Evolutionary conservation across 1,140 invertebrate genomes (phyloP), one percentile per base, ranked within the genome.

Genomic region (Zeugodacus cucurbitae): DNA sequence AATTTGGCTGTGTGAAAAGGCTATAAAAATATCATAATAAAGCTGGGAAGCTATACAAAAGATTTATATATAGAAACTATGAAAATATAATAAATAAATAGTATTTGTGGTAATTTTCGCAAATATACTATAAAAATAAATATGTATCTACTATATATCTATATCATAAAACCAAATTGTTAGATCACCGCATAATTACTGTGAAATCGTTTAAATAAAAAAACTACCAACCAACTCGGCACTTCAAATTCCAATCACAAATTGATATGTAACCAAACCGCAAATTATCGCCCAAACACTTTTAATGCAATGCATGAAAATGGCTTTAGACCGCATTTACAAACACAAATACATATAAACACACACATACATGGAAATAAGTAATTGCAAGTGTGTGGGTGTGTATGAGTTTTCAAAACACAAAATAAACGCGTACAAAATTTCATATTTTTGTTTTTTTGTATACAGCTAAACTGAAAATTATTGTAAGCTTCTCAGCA

Each of bases 201-300:
- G 20, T 48, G 37, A 82, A 82, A 54, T 82, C 20, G 22, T 74
- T 41, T 41, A 44, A 22, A 82, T 82, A 48, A 44, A 82, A 26
- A 82, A 29, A 17, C n/a, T 29, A 37, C 17, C 4, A 17, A n/a
- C n/a, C 48, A 10, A 54, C 48, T 20, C 14, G 14, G 48, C 48
- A 3, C 22, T 82, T 48, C 41, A 82, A 82, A 26, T 82, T 11
- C 74, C 41, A 26, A 26, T 48, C 37, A 82, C 41, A 29, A 82
- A 82, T 29, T 82, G 67, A 82, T 82, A 54, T 82, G 41, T 14
- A 14, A 48, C 74, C 22, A 82, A 82, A 82, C 41, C 41, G 74
- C 41, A 48, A 82, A 82, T 82, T 82, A 82, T 82, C 74, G 41
- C 41, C 41, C 37, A 48, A 82, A 82, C 22, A 48, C 74, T 26